phyloP scores from a whole-genome alignment of 2,113 vertebrate genomes.

The Podilymbus podiceps region DNA sequence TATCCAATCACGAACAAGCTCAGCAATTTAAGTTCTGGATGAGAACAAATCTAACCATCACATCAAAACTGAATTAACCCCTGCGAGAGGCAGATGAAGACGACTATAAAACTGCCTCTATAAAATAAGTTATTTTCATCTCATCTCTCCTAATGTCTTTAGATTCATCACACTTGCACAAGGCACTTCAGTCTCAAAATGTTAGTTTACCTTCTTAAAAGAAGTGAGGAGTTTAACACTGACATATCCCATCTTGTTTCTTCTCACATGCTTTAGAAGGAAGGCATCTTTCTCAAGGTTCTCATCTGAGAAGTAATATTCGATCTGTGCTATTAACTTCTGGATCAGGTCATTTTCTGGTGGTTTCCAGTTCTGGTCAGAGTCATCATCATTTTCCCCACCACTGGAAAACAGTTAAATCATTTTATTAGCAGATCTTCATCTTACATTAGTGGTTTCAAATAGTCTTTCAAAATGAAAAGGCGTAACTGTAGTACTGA shows the following conservation, averaged over 20 bases:
- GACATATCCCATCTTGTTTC: constrained; percentile 96
- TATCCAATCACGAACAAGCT: rapidly evolving
- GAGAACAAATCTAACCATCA: background rate
- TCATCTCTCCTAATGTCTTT: background rate
- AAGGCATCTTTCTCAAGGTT: constrained; percentile 97
- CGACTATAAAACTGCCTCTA: background rate
- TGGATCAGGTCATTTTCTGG: constrained; percentile 86
- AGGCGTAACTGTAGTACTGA: background rate
- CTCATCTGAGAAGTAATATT: constrained; percentile 95
- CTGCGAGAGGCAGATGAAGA: background rate
- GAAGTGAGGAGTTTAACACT: constrained; percentile 97
- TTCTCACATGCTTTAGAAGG: constrained; percentile 92
- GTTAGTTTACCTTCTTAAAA: constrained; percentile 90
- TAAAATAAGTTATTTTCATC: background rate
- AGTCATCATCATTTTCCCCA: constrained; percentile 86
- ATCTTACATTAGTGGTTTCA: background rate
- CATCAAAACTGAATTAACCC: background rate
- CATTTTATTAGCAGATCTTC: background rate
- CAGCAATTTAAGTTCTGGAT: background rate
- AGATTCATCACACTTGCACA: background rate
- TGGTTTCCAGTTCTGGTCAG: constrained; percentile 85
- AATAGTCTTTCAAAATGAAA: background rate
- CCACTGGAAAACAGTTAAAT: constrained; percentile 74
- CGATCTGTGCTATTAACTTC: constrained; percentile 91
- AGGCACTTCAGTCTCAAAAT: background rate